These are phyloP conservation scores for Gasterosteus aculeatus DNA, from an alignment of 2,113 vertebrate genomes.

Conservation along the genomic window DNA sequence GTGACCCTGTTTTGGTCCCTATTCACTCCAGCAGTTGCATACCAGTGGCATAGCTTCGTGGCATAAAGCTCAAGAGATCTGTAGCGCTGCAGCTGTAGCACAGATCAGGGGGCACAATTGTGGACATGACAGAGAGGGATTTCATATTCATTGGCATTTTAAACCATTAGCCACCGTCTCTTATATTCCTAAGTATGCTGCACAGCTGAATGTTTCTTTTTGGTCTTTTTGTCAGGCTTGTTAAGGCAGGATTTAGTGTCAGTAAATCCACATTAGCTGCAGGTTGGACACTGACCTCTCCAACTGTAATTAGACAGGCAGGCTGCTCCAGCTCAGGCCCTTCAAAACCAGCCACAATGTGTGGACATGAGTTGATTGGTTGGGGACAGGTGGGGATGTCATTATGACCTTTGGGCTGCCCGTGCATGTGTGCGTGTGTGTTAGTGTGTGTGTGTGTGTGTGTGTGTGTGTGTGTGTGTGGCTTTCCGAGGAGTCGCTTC, in stretches of 20 bases:
- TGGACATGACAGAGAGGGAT: conserved; percentile 64
- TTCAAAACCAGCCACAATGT: conserved; percentile 58
- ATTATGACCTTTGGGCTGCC: conserved; percentile 60
- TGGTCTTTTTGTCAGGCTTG: conserved; percentile 53
- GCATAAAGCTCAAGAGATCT: conserved; percentile 62
- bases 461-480: conserved; percentile 31
- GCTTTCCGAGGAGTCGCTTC: conserved; percentile 12
- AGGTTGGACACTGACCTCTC: conserved; percentile 60
- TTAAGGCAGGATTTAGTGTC: conserved; percentile 70
- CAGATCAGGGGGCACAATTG: conserved; percentile 54
- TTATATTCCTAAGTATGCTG: conserved; percentile 51
- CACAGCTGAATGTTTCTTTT: conserved; percentile 61
- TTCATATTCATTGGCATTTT: conserved; percentile 56
- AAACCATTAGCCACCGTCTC: conserved; percentile 73
- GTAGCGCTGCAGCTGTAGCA: conserved; percentile 69
- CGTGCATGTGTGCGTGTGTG: conserved; percentile 31
- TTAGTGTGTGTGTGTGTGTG: conserved; percentile 13
- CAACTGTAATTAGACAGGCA: conserved; percentile 68
- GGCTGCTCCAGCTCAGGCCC: conserved; percentile 48
- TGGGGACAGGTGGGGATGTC: conserved; percentile 79
- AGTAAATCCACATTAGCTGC: conserved; percentile 68
- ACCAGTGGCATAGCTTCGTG: conserved; percentile 65
- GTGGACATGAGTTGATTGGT: conserved; percentile 73
- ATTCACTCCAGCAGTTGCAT: conserved; percentile 57
- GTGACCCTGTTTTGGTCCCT: conserved; percentile 59